Percentiles rank a stretch among this genome's conserved stretches.
Conservation (phyloP, 1,140 invertebrate species). For the Bilobella aurantiaca region DNA sequence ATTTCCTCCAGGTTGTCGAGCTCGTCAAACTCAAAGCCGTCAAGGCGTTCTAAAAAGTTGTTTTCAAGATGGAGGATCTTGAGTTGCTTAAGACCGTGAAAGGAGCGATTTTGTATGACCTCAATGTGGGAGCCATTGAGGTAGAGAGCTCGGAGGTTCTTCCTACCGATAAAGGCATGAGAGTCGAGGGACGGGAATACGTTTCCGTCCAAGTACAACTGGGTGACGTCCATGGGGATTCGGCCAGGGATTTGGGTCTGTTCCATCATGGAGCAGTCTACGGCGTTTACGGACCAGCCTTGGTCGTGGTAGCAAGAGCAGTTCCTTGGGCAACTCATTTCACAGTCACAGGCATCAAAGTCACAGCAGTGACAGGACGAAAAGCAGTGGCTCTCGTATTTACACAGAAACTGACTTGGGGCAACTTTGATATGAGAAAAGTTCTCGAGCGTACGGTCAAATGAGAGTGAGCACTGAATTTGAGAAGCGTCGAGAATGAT, state of each 20-base stretch:
- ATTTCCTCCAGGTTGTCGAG: conserved; percentile 53
- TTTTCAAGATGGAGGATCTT: conserved; percentile 69
- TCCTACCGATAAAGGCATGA: conserved; percentile 82
- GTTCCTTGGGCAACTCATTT: conserved; percentile 84
- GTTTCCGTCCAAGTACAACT: conserved; percentile 80
- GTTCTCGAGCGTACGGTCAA: conserved; percentile 30
- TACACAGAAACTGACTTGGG: conserved; percentile 78
- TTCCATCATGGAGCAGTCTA: conserved; percentile 68
- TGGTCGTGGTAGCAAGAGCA: conserved; percentile 88
- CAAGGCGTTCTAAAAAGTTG: conserved; percentile 60
- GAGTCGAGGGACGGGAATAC: conserved; percentile 57
- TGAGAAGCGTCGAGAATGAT: conserved; percentile 40
- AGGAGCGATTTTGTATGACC: conserved; percentile 74
- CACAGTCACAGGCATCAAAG: conserved; percentile 84
- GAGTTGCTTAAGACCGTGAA: conserved; percentile 72
- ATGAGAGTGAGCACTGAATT: conserved; percentile 36
- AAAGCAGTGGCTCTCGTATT: conserved; percentile 81
- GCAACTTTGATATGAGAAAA: conserved; percentile 53
- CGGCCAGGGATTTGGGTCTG: conserved; percentile 65
- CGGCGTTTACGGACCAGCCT: conserved; percentile 75
- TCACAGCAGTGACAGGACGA: conserved; percentile 85
- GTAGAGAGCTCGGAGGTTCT: conserved; percentile 68
- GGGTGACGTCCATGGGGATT: conserved; percentile 86
- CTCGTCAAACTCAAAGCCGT: conserved; percentile 73
- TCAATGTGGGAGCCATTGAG: conserved; percentile 77